Base-by-base conservation (phyloP, 2,797 vertebrate species). In the Coendou prehensilis region DNA sequence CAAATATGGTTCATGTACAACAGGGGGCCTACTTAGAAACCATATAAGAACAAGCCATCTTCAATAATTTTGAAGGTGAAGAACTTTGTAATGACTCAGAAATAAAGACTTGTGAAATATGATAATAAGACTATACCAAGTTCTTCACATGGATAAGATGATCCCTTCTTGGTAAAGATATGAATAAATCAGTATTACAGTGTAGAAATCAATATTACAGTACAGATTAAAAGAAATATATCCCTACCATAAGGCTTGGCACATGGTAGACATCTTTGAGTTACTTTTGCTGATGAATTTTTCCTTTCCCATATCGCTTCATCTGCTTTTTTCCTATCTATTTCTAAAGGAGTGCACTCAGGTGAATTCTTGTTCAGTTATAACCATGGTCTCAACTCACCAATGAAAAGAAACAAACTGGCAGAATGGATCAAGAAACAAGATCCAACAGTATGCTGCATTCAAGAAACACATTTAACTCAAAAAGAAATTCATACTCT, bases 61-160 rank as follows among this genome's bases (percentile, higher is more conserved):
- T 92, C 37, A 47, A 10, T 79, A 80, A 61, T 5, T n/a, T 61
- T 2, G 13, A 86, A 88, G 33, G 91, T 37, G 22, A 92, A 97
- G 33, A 84, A 33, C 10, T 96, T 91, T 45, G n/a, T 3, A 85
- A n/a, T 89, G 28, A 78, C 30, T 75, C 6, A 56, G 45, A 93
- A 87, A 13, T 28, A 17, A 71, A 80, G 52, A 33, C 15, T 83
- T 45, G 20, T 76, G 63, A 80, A 83, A 20, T n/a, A 9, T 89
- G 71, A 50, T 0, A 71, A 26, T 93, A 78, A 95, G 96, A 69
- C 15, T 47, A 22, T 63, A 56, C 67, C 17, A 87, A 0, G 1
- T 41, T 83, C 50, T 94, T 82, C 64, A 76, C 6, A 6, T 61
- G 6, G 14, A 63, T 92, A 52, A 61, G 85, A 88, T 64, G 28